Conservation (phyloP, 2,888 invertebrate species). For the Balanococcus diminutus region DNA sequence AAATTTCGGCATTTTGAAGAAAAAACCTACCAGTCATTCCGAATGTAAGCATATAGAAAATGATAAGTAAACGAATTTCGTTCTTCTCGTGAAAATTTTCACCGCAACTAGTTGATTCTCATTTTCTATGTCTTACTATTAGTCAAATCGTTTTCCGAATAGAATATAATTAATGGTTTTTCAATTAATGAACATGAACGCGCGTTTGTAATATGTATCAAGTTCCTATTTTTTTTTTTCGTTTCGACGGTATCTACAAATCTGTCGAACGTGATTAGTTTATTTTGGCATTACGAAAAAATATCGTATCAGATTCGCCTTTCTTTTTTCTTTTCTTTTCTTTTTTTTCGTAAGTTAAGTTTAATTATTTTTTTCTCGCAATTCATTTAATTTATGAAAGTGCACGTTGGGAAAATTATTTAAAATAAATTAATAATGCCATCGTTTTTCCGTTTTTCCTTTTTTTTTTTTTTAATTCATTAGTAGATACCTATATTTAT, state of each 20-base stretch:
- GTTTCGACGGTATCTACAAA: neutral
- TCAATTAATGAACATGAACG: neutral
- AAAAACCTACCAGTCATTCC: conserved; percentile 68
- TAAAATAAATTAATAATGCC: neutral
- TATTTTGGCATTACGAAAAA: neutral
- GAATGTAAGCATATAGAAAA: conserved; percentile 40
- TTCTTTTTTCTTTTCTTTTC: neutral
- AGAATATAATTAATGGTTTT: neutral
- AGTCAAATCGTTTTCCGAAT: neutral
- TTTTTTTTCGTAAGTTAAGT: neutral
- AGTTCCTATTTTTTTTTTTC: conserved; percentile 6
- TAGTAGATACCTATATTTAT: neutral
- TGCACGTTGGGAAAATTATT: neutral
- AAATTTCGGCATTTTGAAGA: conserved; percentile 87
- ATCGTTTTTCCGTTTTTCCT: neutral
- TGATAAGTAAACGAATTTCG: conserved; percentile 23
- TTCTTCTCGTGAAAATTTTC: neutral
- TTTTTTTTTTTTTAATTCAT: too few relatives aligned
- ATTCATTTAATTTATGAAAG: neutral
- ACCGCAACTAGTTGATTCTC: neutral
- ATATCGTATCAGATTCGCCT: neutral
- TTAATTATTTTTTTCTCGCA: neutral
- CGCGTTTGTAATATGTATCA: neutral
- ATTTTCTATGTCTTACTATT: neutral
- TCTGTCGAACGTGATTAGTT: neutral